These are phyloP conservation scores for Automeris io DNA, from an alignment of 2,888 invertebrate species.

Conservation along the genomic window DNA sequence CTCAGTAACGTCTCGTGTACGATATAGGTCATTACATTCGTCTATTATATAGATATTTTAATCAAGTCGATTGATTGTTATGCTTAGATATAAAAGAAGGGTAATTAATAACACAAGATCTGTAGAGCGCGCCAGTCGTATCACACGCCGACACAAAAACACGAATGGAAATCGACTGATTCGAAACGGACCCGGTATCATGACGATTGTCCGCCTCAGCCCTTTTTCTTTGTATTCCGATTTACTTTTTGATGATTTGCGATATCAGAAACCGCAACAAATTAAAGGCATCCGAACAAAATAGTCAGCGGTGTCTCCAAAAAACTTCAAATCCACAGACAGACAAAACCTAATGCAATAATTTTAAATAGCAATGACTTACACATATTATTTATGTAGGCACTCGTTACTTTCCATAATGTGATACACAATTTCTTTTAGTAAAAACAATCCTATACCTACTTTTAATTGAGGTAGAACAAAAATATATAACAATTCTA, in stretches of 20 bases:
- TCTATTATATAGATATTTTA: constrained; percentile 74
- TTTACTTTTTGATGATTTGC: constrained; percentile 54
- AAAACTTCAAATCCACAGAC: constrained; percentile 8
- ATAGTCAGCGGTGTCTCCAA: constrained; percentile 31
- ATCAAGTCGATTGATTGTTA: constrained; percentile 70
- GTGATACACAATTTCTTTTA: too few relatives aligned
- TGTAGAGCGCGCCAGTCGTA: constrained; percentile 39
- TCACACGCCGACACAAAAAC: constrained; percentile 72
- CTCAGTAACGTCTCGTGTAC: constrained; percentile 26
- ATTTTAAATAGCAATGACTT: background rate
- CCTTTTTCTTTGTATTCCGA: constrained; percentile 52
- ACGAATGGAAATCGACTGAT: constrained; percentile 62
- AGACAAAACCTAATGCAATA: background rate
- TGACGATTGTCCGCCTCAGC: constrained; percentile 50
- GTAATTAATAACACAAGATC: constrained; percentile 72
- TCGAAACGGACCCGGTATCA: constrained; percentile 64
- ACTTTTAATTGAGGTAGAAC: too few relatives aligned
- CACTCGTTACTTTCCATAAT: too few relatives aligned
- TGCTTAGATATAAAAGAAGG: constrained; percentile 62
- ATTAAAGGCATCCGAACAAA: constrained; percentile 27
- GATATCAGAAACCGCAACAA: constrained; percentile 34
- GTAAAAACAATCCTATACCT: too few relatives aligned
- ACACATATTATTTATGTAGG: too few relatives aligned
- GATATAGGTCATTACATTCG: constrained; percentile 46
- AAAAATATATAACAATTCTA: too few relatives aligned